A percentile compares a stretch with the other conserved stretches of the same genome.
These are phyloP conservation scores for Spodoptera picta DNA, from an alignment of 2,888 invertebrate species.

Conservation along the genomic window DNA sequence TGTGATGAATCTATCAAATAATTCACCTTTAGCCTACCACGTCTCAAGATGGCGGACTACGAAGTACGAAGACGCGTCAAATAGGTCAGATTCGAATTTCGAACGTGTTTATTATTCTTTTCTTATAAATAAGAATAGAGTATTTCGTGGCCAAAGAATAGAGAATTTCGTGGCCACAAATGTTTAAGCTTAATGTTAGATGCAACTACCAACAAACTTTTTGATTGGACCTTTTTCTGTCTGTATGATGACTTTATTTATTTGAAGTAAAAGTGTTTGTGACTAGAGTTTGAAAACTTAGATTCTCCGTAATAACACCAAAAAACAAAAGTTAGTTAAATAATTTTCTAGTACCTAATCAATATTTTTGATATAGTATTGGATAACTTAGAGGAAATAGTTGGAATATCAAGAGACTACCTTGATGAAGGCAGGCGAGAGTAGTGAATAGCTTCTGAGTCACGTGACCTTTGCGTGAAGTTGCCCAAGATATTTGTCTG, in stretches of 20 bases:
- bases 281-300: no score
- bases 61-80: not conserved
- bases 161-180: not conserved
- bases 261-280: not conserved
- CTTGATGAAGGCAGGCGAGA: conserved; percentile 44
- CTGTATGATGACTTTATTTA: conserved; percentile 3
- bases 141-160: not conserved
- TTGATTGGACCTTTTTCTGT: conserved; percentile 11
- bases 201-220: conserved; percentile 15
- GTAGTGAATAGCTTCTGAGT: conserved; percentile 26
- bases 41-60: conserved; percentile 6
- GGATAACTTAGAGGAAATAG: conserved; percentile 43
- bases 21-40: conserved; percentile 13
- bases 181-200: conserved; percentile 9
- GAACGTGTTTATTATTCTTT: conserved; percentile 9
- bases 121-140: not conserved
- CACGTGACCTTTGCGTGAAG: conserved; percentile 39
- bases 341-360: no score
- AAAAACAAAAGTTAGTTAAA: no score
- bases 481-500: conserved; percentile 29
- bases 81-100: conserved; percentile 18
- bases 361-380: not conserved
- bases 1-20: conserved; percentile 3
- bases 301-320: no score
- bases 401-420: conserved; percentile 25